Evolutionary conservation across 2,888 invertebrate species (phyloP).

Genomic region (Microctonus hyperodae): DNA sequence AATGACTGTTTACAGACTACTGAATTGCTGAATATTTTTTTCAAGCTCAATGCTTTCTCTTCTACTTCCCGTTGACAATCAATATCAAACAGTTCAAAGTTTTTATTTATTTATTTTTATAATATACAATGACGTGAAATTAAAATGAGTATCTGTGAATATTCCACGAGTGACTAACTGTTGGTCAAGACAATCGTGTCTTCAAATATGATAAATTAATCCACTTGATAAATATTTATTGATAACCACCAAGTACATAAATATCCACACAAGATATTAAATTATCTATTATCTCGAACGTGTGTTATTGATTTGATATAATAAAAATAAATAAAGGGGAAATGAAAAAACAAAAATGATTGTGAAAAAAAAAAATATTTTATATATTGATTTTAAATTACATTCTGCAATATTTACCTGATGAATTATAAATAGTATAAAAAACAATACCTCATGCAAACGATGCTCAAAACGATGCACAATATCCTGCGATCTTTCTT

Average conservation of each 20-base stretch:
- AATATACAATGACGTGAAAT: not conserved
- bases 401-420: not conserved
- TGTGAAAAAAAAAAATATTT: not conserved
- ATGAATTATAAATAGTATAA: not conserved
- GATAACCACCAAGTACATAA: slow-evolving; percentile 2
- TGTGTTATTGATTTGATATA: not conserved
- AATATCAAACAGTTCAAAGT: not conserved
- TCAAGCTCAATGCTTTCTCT: not conserved
- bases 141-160: not conserved
- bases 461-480: slow-evolving; percentile 44
- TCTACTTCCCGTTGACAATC: not conserved
- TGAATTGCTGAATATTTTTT: not conserved
- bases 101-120: not conserved
- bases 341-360: not conserved
- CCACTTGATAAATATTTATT: slow-evolving; percentile 3
- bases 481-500: slow-evolving; percentile 46
- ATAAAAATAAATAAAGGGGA: not conserved
- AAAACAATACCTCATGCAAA: slow-evolving; percentile 6
- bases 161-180: slow-evolving; percentile 2
- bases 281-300: slow-evolving; percentile 12
- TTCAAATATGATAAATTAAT: slow-evolving; percentile 4
- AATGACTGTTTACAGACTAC: not conserved
- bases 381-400: not conserved
- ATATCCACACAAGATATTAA: not conserved
- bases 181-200: not conserved